Base-by-base conservation (phyloP, 2,113 vertebrate species). In the Sporophila hypoxantha region DNA sequence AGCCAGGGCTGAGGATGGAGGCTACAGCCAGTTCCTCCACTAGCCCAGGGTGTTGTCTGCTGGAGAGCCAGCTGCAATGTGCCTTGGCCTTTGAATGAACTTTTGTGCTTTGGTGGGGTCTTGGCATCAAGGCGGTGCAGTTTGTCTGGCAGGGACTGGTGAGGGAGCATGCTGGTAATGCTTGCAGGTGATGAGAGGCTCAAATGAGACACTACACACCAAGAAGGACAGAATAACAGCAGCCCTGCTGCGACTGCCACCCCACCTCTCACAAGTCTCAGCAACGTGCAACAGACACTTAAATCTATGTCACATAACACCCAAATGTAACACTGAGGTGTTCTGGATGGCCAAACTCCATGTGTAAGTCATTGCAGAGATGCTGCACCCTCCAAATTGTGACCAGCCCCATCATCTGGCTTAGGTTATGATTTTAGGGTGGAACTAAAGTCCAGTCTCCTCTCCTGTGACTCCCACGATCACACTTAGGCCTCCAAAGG, bases 31-130 rank as follows among this genome's bases (percentile, higher is more conserved):
- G 89, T 74, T 86, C 80, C 59, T 87, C 6, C 1, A 2, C 85
- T 92, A 75, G 91, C 82, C 87, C 74, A 42, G 92, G 91, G 93
- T 62, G 93, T 80, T 82, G 87, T 61, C 93, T 81, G 73, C 46
- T 0, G 2, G 41, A 68, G n/a, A 77, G 62, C 53, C 89, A 87
- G 93, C 79, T 87, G 91, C 85, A 46, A 20, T 15, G 50, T 25
- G 79, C 89, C 74, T 88, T 91, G 89, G 89, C 93, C 95, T 95
- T 82, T 76, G 7, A 22, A 89, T 5, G 87, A 94, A 94, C 93
- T 94, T 94, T 90, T 92, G 93, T 95, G 82, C 92, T 94, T 75
- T 90, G 73, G 87, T 74, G 92, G 84, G 53, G 91, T 75, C 76
- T 55, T 3, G 6, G 67, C 7, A 12, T 42, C 56, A 46, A 53